phyloP scores from a whole-genome alignment of 2,888 invertebrate genomes.

The Minunthozetes semirufus region DNA sequence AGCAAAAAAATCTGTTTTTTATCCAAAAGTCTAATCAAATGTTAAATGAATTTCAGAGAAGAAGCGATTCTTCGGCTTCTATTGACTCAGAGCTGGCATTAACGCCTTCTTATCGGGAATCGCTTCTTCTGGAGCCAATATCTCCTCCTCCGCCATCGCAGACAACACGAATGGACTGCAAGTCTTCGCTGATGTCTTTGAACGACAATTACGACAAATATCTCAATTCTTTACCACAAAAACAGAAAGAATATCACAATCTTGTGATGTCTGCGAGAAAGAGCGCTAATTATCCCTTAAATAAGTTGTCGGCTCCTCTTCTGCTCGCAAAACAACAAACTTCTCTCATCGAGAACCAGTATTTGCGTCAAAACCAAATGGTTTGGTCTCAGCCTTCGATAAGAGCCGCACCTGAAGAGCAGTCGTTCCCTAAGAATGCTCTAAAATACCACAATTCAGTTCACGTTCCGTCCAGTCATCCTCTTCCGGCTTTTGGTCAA shows the following conservation, averaged over 20 bases:
- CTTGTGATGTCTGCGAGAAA: background rate
- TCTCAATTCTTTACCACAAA: background rate
- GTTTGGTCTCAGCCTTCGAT: background rate
- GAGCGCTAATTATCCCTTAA: background rate
- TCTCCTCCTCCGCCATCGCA: background rate
- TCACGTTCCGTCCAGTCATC: too few relatives aligned
- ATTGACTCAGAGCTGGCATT: too few relatives aligned
- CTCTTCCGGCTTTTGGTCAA: too few relatives aligned
- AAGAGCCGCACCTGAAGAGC: too few relatives aligned
- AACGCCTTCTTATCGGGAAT: background rate
- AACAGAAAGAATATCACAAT: constrained; percentile 10
- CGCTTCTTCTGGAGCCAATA: background rate
- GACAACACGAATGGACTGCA: background rate
- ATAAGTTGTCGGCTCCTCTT: background rate
- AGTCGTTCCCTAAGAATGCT: too few relatives aligned
- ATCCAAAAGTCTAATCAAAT: too few relatives aligned
- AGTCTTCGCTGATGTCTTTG: background rate
- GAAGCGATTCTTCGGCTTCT: too few relatives aligned
- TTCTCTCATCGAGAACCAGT: background rate
- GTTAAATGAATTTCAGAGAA: too few relatives aligned
- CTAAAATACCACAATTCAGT: too few relatives aligned
- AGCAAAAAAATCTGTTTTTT: too few relatives aligned
- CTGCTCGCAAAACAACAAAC: constrained; percentile 10
- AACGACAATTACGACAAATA: background rate
- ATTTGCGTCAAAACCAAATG: background rate